Conservation (phyloP, 2,797 vertebrate genomes). For the Coregonus sp. region DNA sequence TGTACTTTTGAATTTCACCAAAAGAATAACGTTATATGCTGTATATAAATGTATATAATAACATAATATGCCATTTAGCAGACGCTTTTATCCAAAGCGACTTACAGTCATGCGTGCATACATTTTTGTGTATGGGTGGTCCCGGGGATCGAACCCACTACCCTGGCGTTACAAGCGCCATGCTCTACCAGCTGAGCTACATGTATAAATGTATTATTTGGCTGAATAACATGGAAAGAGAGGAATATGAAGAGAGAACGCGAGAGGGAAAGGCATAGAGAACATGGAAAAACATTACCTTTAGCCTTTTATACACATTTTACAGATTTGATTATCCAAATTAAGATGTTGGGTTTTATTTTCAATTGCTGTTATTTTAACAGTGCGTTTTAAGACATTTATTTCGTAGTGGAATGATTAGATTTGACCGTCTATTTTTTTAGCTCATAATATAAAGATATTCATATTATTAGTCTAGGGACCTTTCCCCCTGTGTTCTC, state of each 20-base stretch:
- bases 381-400: background rate
- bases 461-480: background rate
- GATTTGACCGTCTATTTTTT: conserved; percentile 13
- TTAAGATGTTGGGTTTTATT: background rate
- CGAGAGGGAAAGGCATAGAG: background rate
- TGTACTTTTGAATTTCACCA: background rate
- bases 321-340: background rate
- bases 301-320: background rate
- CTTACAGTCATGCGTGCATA: too few relatives aligned
- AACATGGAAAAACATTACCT: background rate
- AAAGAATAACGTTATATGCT: background rate
- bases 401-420: too few relatives aligned
- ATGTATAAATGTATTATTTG: background rate
- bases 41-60: background rate
- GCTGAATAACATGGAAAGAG: background rate
- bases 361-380: background rate
- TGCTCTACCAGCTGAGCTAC: too few relatives aligned
- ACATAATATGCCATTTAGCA: too few relatives aligned
- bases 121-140: too few relatives aligned
- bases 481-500: conserved; percentile 20
- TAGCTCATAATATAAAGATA: conserved; percentile 25
- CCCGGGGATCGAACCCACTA: too few relatives aligned
- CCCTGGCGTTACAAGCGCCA: too few relatives aligned
- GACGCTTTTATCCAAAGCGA: too few relatives aligned
- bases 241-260: background rate